These are phyloP conservation scores for Typhlomys cinereus DNA, from an alignment of 2,113 vertebrate species.

Conservation along the genomic window DNA sequence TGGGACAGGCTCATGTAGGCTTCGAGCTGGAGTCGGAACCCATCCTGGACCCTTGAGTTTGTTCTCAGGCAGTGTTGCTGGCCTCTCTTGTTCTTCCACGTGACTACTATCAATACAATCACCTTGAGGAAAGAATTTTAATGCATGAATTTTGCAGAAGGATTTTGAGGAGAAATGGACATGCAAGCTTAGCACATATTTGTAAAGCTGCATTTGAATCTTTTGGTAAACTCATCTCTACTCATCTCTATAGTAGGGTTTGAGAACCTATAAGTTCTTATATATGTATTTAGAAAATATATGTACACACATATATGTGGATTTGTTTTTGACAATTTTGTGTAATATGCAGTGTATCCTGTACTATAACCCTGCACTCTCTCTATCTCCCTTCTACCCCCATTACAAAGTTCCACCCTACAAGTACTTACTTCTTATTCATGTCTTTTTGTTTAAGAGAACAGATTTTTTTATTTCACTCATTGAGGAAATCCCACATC, in stretches of 20 bases:
- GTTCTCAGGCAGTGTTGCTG: not conserved
- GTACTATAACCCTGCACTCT: too few relatives aligned
- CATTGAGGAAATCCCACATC: not conserved
- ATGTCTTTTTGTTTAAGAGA: too few relatives aligned
- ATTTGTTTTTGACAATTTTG: too few relatives aligned
- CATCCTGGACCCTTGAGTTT: not conserved
- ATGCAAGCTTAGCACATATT: too few relatives aligned
- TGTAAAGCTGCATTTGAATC: too few relatives aligned
- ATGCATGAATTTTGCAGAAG: not conserved
- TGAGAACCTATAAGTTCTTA: not conserved
- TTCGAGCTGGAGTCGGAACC: not conserved
- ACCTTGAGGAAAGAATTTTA: not conserved
- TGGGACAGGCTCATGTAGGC: slow-evolving; percentile 36
- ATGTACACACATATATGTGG: too few relatives aligned
- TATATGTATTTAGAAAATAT: too few relatives aligned
- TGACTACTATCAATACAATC: not conserved
- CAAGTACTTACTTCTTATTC: too few relatives aligned
- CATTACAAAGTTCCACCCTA: too few relatives aligned
- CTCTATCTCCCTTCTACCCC: too few relatives aligned
- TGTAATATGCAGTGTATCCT: too few relatives aligned
- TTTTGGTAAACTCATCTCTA: not conserved
- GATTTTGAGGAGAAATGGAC: not conserved
- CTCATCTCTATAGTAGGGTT: not conserved
- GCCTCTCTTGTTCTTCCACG: not conserved
- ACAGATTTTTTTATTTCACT: too few relatives aligned